A percentile compares a stretch with the other conserved stretches of the same genome.
phyloP scores from a whole-genome alignment of 2,797 vertebrate species.

The Uromys caudimaculatus region DNA sequence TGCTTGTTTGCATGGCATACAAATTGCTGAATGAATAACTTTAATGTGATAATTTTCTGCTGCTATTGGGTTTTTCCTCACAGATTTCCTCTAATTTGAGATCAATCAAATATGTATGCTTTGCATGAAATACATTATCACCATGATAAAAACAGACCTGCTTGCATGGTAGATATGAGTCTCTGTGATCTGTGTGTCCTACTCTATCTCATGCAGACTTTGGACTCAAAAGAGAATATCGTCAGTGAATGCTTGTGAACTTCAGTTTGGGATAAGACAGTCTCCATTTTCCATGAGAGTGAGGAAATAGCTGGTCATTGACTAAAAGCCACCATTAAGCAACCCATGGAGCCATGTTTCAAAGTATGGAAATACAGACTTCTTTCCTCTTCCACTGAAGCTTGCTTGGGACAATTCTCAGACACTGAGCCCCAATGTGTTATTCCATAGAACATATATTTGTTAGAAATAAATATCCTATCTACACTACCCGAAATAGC shows the following conservation, averaged over 20 bases:
- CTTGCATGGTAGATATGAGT: not conserved
- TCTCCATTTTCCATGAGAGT: not conserved
- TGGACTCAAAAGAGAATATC: not conserved
- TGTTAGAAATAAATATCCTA: not conserved
- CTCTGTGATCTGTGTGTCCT: not conserved
- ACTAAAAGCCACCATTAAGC: not conserved
- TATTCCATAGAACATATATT: not conserved
- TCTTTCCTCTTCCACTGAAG: not conserved
- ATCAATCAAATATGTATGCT: constrained; percentile 60
- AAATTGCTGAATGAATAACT: constrained; percentile 51
- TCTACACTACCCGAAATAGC: not conserved
- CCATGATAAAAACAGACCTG: not conserved
- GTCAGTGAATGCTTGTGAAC: constrained; percentile 24
- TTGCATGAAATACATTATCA: constrained; percentile 62
- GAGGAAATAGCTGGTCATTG: not conserved
- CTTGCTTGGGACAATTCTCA: not conserved
- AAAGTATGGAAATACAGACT: not conserved
- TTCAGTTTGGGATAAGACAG: not conserved
- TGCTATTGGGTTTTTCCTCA: constrained; percentile 33
- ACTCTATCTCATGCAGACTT: constrained; percentile 2
- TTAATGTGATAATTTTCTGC: constrained; percentile 59
- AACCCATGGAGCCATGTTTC: not conserved
- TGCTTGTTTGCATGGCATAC: not conserved
- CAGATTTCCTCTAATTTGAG: constrained; percentile 52
- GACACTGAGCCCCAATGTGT: constrained; percentile 1